A percentile compares a stretch with the other conserved stretches of the same genome.
Conservation (phyloP, 2,888 invertebrate genomes). For the Brachynemurus nebulosus region DNA sequence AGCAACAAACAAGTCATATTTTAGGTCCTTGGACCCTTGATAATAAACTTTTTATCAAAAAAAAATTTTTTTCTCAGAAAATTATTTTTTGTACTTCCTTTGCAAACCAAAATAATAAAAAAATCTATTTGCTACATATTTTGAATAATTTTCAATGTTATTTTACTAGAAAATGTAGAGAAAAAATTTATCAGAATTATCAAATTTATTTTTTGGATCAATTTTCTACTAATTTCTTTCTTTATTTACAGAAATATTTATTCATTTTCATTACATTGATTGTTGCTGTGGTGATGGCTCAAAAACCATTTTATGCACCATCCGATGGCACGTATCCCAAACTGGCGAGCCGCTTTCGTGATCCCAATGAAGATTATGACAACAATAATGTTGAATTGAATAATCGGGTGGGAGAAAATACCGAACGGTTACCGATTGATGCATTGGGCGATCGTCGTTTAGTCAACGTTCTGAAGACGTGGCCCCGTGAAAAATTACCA, state of each 20-base stretch:
- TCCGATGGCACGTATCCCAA: neutral
- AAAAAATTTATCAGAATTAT: too few species aligned
- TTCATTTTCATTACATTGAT: neutral
- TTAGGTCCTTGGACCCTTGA: too few species aligned
- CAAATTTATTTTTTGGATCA: too few species aligned
- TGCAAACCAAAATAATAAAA: too few species aligned
- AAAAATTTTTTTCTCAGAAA: too few species aligned
- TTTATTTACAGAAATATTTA: neutral
- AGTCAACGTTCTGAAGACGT: constrained; percentile 45
- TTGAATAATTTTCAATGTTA: too few species aligned
- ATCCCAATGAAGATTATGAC: neutral
- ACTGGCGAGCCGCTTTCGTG: neutral
- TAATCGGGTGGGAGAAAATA: neutral
- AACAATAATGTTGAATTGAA: neutral
- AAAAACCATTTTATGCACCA: neutral
- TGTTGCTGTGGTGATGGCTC: neutral
- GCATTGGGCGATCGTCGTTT: constrained; percentile 48
- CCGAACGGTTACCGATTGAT: constrained; percentile 42
- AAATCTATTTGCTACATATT: too few species aligned
- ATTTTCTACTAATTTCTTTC: too few species aligned
- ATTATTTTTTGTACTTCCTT: too few species aligned
- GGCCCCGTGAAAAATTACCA: constrained; percentile 52
- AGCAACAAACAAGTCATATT: too few species aligned
- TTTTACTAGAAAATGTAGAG: too few species aligned
- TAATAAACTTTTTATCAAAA: too few species aligned